Evolutionary conservation across 2,113 vertebrate species (phyloP).

Genomic region (Camelus bactrianus): DNA sequence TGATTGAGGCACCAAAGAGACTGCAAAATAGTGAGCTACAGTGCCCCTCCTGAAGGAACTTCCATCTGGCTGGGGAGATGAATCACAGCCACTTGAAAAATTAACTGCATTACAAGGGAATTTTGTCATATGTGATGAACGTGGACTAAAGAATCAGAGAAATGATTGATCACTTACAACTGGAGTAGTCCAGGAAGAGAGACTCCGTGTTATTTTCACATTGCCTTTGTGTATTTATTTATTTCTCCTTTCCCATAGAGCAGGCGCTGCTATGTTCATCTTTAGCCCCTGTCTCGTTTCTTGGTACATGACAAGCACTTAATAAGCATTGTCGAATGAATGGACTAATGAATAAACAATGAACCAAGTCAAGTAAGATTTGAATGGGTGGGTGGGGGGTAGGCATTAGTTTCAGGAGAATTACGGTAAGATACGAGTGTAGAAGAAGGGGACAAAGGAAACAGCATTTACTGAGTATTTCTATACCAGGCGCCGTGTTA

Average conservation of each 20-base stretch:
- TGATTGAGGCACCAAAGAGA: neutral
- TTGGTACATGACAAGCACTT: neutral
- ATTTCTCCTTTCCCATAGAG: constrained; percentile 44
- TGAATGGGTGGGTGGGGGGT: neutral
- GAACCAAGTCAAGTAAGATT: constrained; percentile 35
- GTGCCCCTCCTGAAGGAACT: constrained; percentile 2
- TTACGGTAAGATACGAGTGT: neutral
- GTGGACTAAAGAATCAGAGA: constrained; percentile 48
- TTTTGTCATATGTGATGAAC: constrained; percentile 60
- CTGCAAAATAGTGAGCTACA: neutral
- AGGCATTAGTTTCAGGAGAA: neutral
- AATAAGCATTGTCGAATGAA: constrained; percentile 10
- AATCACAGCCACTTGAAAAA: constrained; percentile 53
- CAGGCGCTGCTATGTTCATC: neutral
- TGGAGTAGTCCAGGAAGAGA: constrained; percentile 57
- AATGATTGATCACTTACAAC: constrained; percentile 62
- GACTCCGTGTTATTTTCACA: constrained; percentile 59
- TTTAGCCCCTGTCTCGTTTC: neutral
- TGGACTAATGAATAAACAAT: neutral
- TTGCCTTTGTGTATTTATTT: constrained; percentile 66
- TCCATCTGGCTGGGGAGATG: constrained; percentile 34
- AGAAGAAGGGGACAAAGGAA: neutral
- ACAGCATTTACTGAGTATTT: neutral
- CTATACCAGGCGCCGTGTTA: neutral
- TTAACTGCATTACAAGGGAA: constrained; percentile 67